Evolutionary conservation across 2,888 invertebrate species (phyloP).

Genomic region (Sussaba pulchella): DNA sequence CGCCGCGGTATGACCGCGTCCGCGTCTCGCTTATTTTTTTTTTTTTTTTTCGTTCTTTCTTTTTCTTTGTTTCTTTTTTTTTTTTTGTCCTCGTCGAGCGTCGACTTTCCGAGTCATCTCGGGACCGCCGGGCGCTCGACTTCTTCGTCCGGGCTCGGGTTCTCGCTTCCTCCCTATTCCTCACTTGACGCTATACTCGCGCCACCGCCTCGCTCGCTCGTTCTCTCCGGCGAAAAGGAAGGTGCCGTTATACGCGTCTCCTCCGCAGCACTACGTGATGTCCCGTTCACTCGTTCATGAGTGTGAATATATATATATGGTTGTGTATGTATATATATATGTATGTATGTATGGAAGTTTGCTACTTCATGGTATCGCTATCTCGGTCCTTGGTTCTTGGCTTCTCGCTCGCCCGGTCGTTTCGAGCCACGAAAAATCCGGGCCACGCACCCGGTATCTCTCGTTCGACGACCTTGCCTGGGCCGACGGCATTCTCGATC

Average conservation of each 20-base stretch:
- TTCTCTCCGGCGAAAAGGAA: slow-evolving; percentile 64
- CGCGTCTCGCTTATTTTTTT: slow-evolving; percentile 10
- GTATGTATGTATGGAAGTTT: slow-evolving; percentile 20
- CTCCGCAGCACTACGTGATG: slow-evolving; percentile 66
- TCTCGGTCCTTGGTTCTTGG: slow-evolving; percentile 13
- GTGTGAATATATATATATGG: slow-evolving; percentile 2
- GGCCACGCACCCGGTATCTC: slow-evolving; percentile 54
- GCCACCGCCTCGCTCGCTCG: slow-evolving; percentile 27
- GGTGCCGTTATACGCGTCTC: slow-evolving; percentile 67
- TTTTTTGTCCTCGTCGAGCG: slow-evolving; percentile 42
- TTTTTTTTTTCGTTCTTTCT: background rate
- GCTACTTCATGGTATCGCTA: slow-evolving; percentile 27
- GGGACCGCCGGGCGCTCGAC: slow-evolving; percentile 38
- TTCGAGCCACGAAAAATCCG: slow-evolving; percentile 54
- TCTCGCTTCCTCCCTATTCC: slow-evolving; percentile 35
- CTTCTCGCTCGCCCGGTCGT: slow-evolving; percentile 1
- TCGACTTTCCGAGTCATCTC: slow-evolving; percentile 59
- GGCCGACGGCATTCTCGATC: slow-evolving; percentile 33
- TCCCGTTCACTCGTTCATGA: slow-evolving; percentile 66
- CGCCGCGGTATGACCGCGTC: slow-evolving; percentile 15
- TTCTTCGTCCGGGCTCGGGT: slow-evolving; percentile 42
- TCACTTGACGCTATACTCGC: slow-evolving; percentile 1
- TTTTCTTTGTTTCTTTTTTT: slow-evolving; percentile 21
- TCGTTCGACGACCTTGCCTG: slow-evolving; percentile 58
- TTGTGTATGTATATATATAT: slow-evolving; percentile 21